Percentiles rank a stretch among this genome's conserved stretches.
phyloP scores from a whole-genome alignment of 2,888 invertebrate species.

The Deilephila elpenor region DNA sequence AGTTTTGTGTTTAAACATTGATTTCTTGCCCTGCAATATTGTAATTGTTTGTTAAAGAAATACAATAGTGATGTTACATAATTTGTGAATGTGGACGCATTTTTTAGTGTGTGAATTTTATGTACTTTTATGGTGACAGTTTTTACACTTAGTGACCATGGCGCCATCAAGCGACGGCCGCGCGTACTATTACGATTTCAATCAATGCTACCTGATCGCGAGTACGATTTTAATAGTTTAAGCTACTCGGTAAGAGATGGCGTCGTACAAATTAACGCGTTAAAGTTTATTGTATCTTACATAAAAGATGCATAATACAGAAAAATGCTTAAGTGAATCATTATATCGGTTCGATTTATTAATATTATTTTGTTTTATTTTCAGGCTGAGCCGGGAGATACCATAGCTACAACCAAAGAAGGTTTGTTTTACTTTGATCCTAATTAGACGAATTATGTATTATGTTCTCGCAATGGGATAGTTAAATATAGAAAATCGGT shows the following conservation, averaged over 20 bases:
- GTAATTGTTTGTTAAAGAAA: slow-evolving; percentile 30
- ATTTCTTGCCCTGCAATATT: slow-evolving; percentile 28
- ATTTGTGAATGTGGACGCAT: slow-evolving; percentile 21
- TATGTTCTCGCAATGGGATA: too few species aligned
- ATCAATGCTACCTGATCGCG: slow-evolving; percentile 61
- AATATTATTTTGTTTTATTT: slow-evolving; percentile 52
- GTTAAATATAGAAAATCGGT: background rate
- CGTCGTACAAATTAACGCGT: slow-evolving; percentile 46
- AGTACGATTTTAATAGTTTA: slow-evolving; percentile 56
- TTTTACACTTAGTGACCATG: slow-evolving; percentile 85
- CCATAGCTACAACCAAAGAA: slow-evolving; percentile 94
- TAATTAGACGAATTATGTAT: slow-evolving; percentile 21
- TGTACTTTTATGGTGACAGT: slow-evolving; percentile 87
- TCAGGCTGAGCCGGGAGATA: slow-evolving; percentile 90
- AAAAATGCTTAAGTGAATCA: too few species aligned
- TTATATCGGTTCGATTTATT: background rate
- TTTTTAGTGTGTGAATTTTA: slow-evolving; percentile 59
- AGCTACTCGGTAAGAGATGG: slow-evolving; percentile 82
- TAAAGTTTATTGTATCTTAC: background rate
- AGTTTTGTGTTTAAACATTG: slow-evolving; percentile 5
- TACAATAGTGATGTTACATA: slow-evolving; percentile 32
- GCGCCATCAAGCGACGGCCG: slow-evolving; percentile 85
- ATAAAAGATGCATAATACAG: too few species aligned
- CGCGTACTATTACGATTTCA: slow-evolving; percentile 77
- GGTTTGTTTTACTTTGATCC: slow-evolving; percentile 75